Evolutionary conservation across 1,140 invertebrate species (phyloP).

Genomic region (Eubasilissa regina): DNA sequence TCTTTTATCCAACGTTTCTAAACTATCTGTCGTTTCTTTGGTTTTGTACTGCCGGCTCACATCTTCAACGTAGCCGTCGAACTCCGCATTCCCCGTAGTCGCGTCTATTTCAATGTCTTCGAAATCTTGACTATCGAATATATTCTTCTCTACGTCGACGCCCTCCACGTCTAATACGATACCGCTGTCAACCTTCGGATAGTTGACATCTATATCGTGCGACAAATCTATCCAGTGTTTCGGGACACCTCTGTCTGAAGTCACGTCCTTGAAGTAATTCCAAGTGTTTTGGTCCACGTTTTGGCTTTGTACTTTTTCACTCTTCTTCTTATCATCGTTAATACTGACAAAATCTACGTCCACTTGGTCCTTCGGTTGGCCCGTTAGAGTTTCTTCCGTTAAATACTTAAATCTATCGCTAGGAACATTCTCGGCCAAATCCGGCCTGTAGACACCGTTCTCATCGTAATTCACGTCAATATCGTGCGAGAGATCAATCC

Average conservation of each 20-base stretch:
- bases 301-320: conserved; percentile 9
- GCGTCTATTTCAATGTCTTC: conserved; percentile 32
- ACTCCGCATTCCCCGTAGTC: conserved; percentile 14
- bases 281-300: conserved; percentile 48
- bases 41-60: neutral
- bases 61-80: conserved; percentile 17
- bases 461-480: conserved; percentile 66
- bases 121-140: conserved; percentile 49
- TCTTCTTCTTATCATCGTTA: conserved; percentile 13
- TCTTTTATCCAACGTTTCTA: conserved; percentile 27
- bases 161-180: conserved; percentile 54
- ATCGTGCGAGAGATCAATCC: conserved; percentile 66
- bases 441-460: neutral
- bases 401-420: conserved; percentile 32
- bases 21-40: neutral
- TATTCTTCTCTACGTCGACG: conserved; percentile 52
- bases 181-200: conserved; percentile 52
- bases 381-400: neutral
- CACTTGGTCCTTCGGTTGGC: conserved; percentile 29
- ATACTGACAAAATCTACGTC: conserved; percentile 29
- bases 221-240: conserved; percentile 64
- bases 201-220: conserved; percentile 68
- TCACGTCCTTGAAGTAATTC: conserved; percentile 42
- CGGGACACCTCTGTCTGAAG: conserved; percentile 8
- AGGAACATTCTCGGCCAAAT: conserved; percentile 15